Evolutionary conservation across 2,888 invertebrate genomes (phyloP).

Genomic region (Atethmia centrago): DNA sequence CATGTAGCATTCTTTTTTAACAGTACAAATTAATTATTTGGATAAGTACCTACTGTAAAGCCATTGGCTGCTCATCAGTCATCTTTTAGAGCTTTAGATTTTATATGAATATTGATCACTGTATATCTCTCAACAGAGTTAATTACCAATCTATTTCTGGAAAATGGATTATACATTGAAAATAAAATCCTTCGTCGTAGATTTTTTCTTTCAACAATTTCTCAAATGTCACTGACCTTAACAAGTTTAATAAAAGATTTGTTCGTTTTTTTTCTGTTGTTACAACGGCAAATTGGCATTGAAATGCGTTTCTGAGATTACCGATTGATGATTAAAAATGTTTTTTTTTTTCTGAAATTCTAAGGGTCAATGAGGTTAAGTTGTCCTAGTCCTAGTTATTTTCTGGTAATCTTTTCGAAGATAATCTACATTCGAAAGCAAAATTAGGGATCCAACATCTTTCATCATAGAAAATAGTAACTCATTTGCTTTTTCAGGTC

Average conservation of each 20-base stretch:
- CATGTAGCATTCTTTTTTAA: neutral
- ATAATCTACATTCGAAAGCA: neutral
- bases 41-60: neutral
- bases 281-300: constrained; percentile 44
- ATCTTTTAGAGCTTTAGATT: neutral
- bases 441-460: neutral
- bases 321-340: constrained; percentile 14
- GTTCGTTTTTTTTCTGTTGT: constrained; percentile 33
- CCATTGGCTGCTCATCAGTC: neutral
- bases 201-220: constrained; percentile 33
- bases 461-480: neutral
- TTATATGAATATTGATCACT: constrained; percentile 3
- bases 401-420: constrained; percentile 1
- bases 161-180: constrained; percentile 11
- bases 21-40: neutral
- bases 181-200: constrained; percentile 11
- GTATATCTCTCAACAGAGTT: constrained; percentile 1
- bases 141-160: constrained; percentile 5
- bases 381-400: neutral
- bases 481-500: neutral
- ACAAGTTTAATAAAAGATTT: constrained; percentile 13
- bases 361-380: constrained; percentile 25
- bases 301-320: constrained; percentile 44
- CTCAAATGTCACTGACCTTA: constrained; percentile 37
- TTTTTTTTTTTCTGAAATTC: constrained; percentile 17